These are phyloP conservation scores for Danio tinwini DNA, from an alignment of 2,797 vertebrate genomes.

Conservation along the genomic window DNA sequence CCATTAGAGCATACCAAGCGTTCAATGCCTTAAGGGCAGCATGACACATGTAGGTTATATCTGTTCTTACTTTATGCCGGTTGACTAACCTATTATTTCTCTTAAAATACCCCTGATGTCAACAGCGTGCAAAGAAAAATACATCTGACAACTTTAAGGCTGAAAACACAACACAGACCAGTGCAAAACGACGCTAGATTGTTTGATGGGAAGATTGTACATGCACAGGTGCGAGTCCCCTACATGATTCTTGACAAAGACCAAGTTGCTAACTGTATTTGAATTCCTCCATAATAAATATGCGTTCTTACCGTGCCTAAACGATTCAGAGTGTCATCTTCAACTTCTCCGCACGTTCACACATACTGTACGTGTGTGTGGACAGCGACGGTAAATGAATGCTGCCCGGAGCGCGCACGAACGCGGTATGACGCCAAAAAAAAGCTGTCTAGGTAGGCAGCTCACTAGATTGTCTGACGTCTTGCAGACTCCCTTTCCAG, in stretches of 20 bases:
- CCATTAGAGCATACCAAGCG: conserved; percentile 70
- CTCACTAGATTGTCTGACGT: conserved; percentile 44
- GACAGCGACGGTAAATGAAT: conserved; percentile 38
- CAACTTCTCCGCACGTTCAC: conserved; percentile 56
- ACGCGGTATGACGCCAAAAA: not conserved
- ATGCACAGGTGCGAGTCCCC: conserved; percentile 37
- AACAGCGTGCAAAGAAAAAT: conserved; percentile 4
- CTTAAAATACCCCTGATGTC: conserved; percentile 21
- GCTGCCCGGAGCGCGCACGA: conserved; percentile 20
- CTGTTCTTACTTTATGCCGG: conserved; percentile 64
- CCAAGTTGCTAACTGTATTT: conserved; percentile 5
- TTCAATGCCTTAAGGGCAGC: conserved; percentile 64
- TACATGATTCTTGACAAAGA: not conserved
- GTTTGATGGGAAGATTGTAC: not conserved
- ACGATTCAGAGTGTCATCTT: conserved; percentile 47
- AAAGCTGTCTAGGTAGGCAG: conserved; percentile 37
- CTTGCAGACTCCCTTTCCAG: conserved; percentile 26
- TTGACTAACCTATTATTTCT: conserved; percentile 41
- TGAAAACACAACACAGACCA: not conserved
- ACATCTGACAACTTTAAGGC: conserved; percentile 1
- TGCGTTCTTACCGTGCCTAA: conserved; percentile 50
- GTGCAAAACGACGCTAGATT: conserved; percentile 1
- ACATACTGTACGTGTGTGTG: conserved; percentile 39
- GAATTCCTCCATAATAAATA: not conserved
- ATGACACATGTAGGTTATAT: conserved; percentile 68